A percentile compares a stretch with the other conserved stretches of the same genome.
These are phyloP conservation scores for Epinephelus moara DNA, from an alignment of 2,113 vertebrate species.

Conservation along the genomic window DNA sequence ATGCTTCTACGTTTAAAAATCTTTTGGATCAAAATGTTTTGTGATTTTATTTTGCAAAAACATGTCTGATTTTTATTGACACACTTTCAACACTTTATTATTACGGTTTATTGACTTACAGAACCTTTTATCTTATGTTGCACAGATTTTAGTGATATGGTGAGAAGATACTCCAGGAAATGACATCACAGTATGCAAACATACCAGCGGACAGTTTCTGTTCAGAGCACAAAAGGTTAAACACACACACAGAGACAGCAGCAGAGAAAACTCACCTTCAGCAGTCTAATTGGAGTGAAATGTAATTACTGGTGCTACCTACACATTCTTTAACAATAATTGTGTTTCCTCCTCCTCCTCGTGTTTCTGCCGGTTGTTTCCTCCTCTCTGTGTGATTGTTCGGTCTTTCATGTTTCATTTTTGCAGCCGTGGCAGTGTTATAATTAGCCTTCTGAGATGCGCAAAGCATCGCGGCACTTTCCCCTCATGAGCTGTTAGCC, in stretches of 20 bases:
- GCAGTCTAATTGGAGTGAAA: slow-evolving; percentile 55
- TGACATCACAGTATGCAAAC: no score
- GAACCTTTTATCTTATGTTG: no score
- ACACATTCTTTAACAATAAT: slow-evolving; percentile 60
- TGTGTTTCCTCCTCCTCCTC: slow-evolving; percentile 24
- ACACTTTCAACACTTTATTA: no score
- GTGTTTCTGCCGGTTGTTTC: background rate
- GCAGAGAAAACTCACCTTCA: slow-evolving; percentile 19
- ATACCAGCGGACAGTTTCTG: no score
- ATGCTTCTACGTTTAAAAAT: no score
- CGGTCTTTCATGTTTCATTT: slow-evolving; percentile 65
- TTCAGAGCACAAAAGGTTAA: no score
- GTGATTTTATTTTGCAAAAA: no score
- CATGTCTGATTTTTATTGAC: no score
- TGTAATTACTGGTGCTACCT: slow-evolving; percentile 67
- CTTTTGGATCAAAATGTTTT: no score
- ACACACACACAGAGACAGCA: background rate
- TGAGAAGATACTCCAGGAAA: no score
- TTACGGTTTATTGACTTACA: no score
- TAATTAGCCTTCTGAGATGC: slow-evolving; percentile 75
- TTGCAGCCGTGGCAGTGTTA: slow-evolving; percentile 65
- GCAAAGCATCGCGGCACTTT: slow-evolving; percentile 26
- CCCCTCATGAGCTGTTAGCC: slow-evolving; percentile 60
- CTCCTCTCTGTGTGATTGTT: slow-evolving; percentile 11
- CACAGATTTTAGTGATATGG: no score